Percentiles rank a stretch among this genome's conserved stretches.
Evolutionary conservation across 2,797 vertebrate genomes (phyloP).

Genomic region (Poeciliopsis presidionis): DNA sequence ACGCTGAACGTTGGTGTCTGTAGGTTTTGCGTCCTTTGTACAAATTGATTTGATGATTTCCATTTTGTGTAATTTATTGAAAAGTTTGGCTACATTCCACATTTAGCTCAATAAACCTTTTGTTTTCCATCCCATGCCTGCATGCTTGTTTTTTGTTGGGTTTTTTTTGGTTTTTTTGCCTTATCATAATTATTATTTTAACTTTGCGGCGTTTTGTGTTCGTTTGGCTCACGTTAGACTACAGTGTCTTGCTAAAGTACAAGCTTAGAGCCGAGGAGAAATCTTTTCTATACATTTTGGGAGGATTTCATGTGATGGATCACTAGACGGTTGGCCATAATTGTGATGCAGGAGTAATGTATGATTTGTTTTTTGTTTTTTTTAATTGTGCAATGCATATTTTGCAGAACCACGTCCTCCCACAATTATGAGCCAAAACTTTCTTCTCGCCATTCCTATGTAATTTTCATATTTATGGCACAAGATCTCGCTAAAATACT

Average conservation of each 20-base stretch:
- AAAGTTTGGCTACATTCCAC: conserved; percentile 59
- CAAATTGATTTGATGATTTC: conserved; percentile 17
- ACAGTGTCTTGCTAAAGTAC: background rate
- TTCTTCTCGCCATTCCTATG: background rate
- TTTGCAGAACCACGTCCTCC: background rate
- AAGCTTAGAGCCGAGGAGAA: background rate
- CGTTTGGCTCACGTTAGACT: background rate
- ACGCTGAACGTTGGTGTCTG: conserved; percentile 17
- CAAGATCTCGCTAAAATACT: background rate
- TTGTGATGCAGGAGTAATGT: background rate
- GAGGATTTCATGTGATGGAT: background rate
- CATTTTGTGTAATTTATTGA: conserved; percentile 36
- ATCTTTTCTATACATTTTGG: background rate
- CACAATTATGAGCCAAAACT: background rate
- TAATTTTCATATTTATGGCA: background rate
- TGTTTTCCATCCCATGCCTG: conserved; percentile 48
- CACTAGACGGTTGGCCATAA: background rate
- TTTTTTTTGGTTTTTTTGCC: background rate
- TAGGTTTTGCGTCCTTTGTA: conserved; percentile 28
- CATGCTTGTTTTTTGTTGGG: conserved; percentile 58
- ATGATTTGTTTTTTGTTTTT: background rate
- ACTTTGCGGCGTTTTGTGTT: conserved; percentile 27
- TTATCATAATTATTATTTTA: background rate
- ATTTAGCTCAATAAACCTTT: conserved; percentile 69
- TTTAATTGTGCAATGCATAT: background rate